Percentiles rank a stretch among this genome's conserved stretches.
Conservation (phyloP, 1,140 invertebrate genomes). For the Vollenhovia emeryi region DNA sequence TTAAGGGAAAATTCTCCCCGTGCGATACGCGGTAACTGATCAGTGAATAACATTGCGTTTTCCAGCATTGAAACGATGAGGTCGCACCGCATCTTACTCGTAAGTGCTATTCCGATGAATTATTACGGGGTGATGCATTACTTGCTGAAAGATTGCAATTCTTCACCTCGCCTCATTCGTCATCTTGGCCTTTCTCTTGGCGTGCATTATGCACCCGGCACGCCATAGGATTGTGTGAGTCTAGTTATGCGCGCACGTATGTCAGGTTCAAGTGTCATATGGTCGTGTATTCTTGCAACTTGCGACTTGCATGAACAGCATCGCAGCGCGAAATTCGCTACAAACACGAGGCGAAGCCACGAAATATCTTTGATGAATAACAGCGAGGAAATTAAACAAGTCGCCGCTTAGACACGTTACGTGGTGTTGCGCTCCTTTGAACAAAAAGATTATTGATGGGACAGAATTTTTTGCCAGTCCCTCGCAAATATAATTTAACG, state of each 20-base stretch:
- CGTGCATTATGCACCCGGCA: constrained; percentile 24
- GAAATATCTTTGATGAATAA: constrained; percentile 33
- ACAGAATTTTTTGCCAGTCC: background rate
- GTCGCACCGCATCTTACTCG: constrained; percentile 11
- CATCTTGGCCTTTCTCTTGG: constrained; percentile 58
- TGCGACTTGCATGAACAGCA: constrained; percentile 20
- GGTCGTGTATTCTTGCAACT: constrained; percentile 27
- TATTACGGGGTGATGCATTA: constrained; percentile 47
- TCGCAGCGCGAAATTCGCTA: background rate
- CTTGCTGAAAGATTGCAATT: constrained; percentile 64
- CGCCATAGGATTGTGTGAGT: constrained; percentile 23
- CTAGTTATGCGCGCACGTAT: constrained; percentile 4
- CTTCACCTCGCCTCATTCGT: constrained; percentile 62
- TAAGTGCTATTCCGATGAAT: constrained; percentile 57
- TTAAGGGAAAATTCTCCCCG: too few species aligned
- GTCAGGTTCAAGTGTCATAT: constrained; percentile 31
- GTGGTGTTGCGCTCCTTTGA: background rate
- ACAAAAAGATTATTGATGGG: background rate
- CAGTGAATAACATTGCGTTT: constrained; percentile 22
- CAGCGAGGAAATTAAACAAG: background rate
- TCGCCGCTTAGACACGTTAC: background rate
- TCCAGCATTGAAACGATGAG: constrained; percentile 13
- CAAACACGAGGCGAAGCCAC: background rate
- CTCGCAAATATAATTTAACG: background rate
- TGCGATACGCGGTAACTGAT: background rate